phyloP scores from a whole-genome alignment of 2,113 vertebrate species.

The Chloroceryle aenea region DNA sequence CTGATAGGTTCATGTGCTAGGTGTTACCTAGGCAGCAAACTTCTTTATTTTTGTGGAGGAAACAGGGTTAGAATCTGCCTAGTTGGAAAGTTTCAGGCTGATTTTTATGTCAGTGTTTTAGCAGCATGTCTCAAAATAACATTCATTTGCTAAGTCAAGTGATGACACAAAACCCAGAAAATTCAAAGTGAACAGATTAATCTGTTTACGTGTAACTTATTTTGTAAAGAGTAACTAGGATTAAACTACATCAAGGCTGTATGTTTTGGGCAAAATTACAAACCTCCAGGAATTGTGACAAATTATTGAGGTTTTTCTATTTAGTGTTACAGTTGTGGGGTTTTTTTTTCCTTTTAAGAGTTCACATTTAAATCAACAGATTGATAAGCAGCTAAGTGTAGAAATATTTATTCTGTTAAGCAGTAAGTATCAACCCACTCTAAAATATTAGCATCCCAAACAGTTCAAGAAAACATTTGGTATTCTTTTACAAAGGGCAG shows the following conservation, averaged over 20 bases:
- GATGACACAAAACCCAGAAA: neutral
- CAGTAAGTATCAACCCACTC: fast-evolving
- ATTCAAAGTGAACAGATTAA: neutral
- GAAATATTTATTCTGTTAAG: neutral
- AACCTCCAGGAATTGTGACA: neutral
- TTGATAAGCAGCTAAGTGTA: neutral
- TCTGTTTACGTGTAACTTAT: neutral
- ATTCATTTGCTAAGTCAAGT: neutral
- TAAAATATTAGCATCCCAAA: neutral
- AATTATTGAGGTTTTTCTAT: neutral
- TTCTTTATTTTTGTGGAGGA: neutral
- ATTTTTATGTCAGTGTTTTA: neutral
- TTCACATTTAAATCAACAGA: neutral
- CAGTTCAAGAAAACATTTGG: neutral
- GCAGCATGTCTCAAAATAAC: neutral
- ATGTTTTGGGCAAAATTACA: neutral
- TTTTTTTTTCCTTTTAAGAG: neutral
- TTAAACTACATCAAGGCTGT: neutral
- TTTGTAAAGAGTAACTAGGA: neutral
- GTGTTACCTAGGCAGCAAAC: neutral
- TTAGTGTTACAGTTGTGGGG: neutral
- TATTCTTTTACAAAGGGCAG: neutral
- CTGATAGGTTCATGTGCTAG: neutral
- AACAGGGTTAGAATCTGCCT: neutral
- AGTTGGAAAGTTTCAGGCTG: neutral